Conservation (phyloP, 2,888 invertebrate genomes). For the Cremastobaeus sp. region DNA sequence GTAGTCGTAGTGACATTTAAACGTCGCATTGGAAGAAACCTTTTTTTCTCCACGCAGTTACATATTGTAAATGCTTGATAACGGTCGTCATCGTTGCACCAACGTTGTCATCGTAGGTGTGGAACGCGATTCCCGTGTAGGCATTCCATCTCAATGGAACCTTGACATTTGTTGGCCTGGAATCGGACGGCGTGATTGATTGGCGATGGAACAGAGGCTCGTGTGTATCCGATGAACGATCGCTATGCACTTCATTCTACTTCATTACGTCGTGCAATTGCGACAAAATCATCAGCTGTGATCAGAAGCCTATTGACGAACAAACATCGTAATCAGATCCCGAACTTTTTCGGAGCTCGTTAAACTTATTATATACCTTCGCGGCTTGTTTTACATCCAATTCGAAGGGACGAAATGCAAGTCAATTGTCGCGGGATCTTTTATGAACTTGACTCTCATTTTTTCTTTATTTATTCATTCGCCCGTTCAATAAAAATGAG, state of each 20-base stretch:
- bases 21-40: slow-evolving; percentile 11
- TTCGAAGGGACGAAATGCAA: slow-evolving; percentile 20
- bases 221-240: slow-evolving; percentile 68
- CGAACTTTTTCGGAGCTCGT: slow-evolving; percentile 54
- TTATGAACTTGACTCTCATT: background rate
- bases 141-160: slow-evolving; percentile 70
- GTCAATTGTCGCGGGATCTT: slow-evolving; percentile 28
- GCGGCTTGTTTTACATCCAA: slow-evolving; percentile 29
- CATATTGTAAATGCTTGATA: slow-evolving; percentile 54
- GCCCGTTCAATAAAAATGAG: too few relatives aligned
- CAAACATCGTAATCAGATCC: slow-evolving; percentile 56
- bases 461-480: background rate
- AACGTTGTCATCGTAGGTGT: slow-evolving; percentile 60
- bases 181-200: slow-evolving; percentile 72
- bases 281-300: slow-evolving; percentile 60
- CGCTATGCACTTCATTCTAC: slow-evolving; percentile 60
- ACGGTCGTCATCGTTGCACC: slow-evolving; percentile 54
- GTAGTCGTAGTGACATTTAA: slow-evolving; percentile 49
- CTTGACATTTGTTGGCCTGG: slow-evolving; percentile 73
- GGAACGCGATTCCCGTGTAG: slow-evolving; percentile 62
- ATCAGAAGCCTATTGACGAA: slow-evolving; percentile 57
- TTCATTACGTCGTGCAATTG: slow-evolving; percentile 62
- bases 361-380: slow-evolving; percentile 51
- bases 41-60: slow-evolving; percentile 36
- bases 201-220: slow-evolving; percentile 67